These are phyloP conservation scores for Chlorops oryzae DNA, from an alignment of 1,140 invertebrate species.

Conservation along the genomic window DNA sequence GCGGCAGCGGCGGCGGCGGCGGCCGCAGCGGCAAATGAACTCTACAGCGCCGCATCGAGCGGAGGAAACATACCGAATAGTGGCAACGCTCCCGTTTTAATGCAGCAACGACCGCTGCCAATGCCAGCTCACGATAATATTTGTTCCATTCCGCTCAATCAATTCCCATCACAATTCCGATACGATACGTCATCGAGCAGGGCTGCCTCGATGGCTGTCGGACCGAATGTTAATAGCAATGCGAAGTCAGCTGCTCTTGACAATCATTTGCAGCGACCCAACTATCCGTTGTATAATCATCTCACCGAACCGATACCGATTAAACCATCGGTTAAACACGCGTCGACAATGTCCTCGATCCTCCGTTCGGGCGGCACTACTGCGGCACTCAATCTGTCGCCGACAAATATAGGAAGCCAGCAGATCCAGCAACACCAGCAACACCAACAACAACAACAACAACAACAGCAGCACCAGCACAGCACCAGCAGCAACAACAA, in stretches of 20 bases:
- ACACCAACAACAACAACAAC: background rate
- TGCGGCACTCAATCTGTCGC: constrained; percentile 4
- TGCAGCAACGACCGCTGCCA: background rate
- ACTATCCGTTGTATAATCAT: background rate
- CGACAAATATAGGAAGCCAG: background rate
- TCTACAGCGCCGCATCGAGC: constrained; percentile 13
- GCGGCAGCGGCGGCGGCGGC: constrained; percentile 9
- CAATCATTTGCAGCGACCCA: background rate
- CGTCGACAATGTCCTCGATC: too few species aligned
- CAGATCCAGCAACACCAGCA: constrained; percentile 13
- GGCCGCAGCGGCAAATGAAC: constrained; percentile 18
- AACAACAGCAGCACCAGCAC: constrained; percentile 10
- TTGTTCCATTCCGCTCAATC: background rate
- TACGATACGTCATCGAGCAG: background rate
- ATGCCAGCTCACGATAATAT: background rate
- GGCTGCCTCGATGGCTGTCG: too few species aligned
- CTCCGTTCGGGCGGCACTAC: too few species aligned
- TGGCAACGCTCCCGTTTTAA: background rate
- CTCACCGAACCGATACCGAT: too few species aligned
- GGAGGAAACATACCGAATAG: background rate
- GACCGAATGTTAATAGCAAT: background rate
- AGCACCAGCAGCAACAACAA: constrained; percentile 22
- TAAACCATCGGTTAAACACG: too few species aligned
- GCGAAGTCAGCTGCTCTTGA: background rate
- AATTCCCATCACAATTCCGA: constrained; percentile 7